Evolutionary conservation across 2,888 invertebrate genomes (phyloP), one percentile per base, ranked within the genome.

Genomic region (Chloroclysta siterata): DNA sequence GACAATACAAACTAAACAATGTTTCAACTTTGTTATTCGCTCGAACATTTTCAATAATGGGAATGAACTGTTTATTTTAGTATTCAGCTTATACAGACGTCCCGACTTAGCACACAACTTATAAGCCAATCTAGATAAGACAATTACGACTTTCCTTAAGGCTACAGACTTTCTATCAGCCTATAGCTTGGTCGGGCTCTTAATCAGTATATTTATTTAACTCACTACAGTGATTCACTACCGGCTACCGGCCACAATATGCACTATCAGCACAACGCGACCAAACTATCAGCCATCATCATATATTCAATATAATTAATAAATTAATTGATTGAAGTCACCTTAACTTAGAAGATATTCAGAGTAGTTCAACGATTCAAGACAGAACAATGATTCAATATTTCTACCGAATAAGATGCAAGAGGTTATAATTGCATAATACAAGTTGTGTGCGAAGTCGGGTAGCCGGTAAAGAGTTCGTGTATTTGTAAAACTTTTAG

Each of bases 21-120:
- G 61, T 61, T 53, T 29, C 11, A 17, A 63, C 66, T 69, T 65
- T 66, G 73, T 70, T 69, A 70, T 72, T 71, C 73, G 69, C 59
- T 68, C 53, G 63, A 73, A 72, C 66, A 64, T 65, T 63, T 52
- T 36, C 48, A 29, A 15, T 59, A 47, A 51, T 42, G 4, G n/a
- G 14, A 56, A 42, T 46, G 36, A 46, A 13, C 14, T 22, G 48
- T 42, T 42, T 59, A 46, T 33, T 58, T 53, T 47, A 55, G 22
- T 47, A n/a, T 47, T 42, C 0, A n/a, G 5, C 13, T 10, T 54
- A 10, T 48, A 56, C 55, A 56, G 57, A 61, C 57, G 28, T 11
- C 28, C 42, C 55, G 44, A 53, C 59, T 56, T 57, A 22, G 48
- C 47, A 29, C 60, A 29, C 46, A 53, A 59, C 48, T 48, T 48